Conservation (phyloP, 1,140 invertebrate species). For the Drosophila sp. region DNA sequence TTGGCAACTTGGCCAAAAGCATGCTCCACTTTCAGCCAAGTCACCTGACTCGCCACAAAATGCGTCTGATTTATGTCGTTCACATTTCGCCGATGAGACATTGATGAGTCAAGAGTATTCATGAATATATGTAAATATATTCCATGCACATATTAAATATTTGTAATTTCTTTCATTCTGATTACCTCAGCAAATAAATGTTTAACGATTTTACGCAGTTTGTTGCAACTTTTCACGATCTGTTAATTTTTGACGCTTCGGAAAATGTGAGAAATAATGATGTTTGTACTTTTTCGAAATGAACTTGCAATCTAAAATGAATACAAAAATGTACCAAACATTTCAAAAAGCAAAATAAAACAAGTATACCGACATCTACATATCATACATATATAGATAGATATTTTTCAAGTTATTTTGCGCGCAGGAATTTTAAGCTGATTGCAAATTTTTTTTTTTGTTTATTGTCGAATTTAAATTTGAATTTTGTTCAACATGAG, state of each 20-base stretch:
- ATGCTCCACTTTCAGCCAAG: constrained; percentile 33
- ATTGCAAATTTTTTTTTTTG: constrained; percentile 43
- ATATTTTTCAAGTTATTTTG: constrained; percentile 31
- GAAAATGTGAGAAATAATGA: constrained; percentile 24
- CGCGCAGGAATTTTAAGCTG: constrained; percentile 53
- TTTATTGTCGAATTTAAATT: constrained; percentile 35
- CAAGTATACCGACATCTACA: constrained; percentile 4
- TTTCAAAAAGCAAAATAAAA: constrained; percentile 10
- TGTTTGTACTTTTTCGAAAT: constrained; percentile 38
- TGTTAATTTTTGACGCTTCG: constrained; percentile 46
- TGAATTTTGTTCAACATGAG: neutral
- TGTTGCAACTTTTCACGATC: constrained; percentile 57
- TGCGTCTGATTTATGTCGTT: constrained; percentile 8
- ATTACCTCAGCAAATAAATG: constrained; percentile 27
- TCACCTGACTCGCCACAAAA: constrained; percentile 31
- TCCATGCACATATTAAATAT: constrained; percentile 5
- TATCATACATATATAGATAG: constrained; percentile 10
- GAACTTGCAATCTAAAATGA: constrained; percentile 53
- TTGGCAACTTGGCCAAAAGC: constrained; percentile 33
- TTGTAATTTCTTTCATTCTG: constrained; percentile 7
- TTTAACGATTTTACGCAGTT: constrained; percentile 54
- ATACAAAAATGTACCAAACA: constrained; percentile 20
- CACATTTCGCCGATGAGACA: constrained; percentile 7
- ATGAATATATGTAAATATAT: constrained; percentile 1
- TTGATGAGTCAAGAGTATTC: constrained; percentile 4